Evolutionary conservation across 2,888 invertebrate genomes (phyloP).

Genomic region (Marronus borbonicus): DNA sequence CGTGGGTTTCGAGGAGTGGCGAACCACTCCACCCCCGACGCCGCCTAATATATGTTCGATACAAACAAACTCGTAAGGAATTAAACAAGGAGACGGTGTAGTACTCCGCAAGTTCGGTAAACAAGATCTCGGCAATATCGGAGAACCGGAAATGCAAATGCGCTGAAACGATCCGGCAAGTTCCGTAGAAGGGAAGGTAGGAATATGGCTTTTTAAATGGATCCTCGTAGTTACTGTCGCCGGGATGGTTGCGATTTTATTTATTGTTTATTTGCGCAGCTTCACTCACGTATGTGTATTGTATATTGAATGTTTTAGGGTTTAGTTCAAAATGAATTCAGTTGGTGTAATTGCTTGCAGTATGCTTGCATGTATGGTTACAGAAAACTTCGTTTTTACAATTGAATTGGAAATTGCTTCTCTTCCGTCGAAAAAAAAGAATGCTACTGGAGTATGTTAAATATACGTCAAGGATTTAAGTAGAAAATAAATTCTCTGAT

Average conservation of each 20-base stretch:
- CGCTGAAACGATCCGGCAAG: background rate
- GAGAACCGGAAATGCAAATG: conserved; percentile 14
- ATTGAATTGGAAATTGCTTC: no score
- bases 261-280: conserved; percentile 15
- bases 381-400: no score
- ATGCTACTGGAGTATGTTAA: no score
- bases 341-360: no score
- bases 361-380: no score
- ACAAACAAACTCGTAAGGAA: conserved; percentile 30
- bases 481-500: no score
- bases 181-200: background rate
- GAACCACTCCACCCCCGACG: background rate
- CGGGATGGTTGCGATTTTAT: background rate
- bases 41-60: conserved; percentile 47
- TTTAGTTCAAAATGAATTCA: no score
- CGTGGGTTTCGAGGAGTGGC: conserved; percentile 1
- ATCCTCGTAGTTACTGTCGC: background rate
- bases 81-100: conserved; percentile 25
- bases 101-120: conserved; percentile 13
- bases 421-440: no score
- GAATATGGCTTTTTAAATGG: background rate
- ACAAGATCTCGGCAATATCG: conserved; percentile 9
- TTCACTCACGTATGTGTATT: background rate
- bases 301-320: no score
- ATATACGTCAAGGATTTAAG: no score